A percentile compares a stretch with the other conserved stretches of the same genome.
phyloP scores from a whole-genome alignment of 1,140 invertebrate species.

The Drosophila sucinea region DNA sequence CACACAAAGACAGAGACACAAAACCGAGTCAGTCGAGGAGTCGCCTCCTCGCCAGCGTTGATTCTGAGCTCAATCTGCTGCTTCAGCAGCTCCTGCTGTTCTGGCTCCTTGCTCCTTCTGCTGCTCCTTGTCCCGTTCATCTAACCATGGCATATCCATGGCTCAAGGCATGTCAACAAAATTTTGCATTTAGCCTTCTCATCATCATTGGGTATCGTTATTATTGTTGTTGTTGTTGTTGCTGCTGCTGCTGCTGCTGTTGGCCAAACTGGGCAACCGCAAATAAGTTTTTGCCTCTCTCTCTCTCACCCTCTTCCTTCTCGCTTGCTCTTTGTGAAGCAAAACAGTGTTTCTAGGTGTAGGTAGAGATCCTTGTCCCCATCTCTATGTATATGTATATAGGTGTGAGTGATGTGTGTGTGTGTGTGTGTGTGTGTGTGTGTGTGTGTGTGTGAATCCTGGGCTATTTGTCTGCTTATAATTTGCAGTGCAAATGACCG shows the following conservation, averaged over 20 bases:
- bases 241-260: background rate
- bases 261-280: conserved; percentile 57
- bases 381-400: conserved; percentile 4
- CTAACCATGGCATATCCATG: conserved; percentile 41
- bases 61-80: background rate
- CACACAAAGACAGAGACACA: background rate
- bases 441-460: conserved; percentile 20
- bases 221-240: background rate
- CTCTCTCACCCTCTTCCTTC: background rate
- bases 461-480: conserved; percentile 63
- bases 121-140: background rate
- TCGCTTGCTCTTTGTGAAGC: conserved; percentile 39
- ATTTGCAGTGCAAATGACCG: conserved; percentile 62
- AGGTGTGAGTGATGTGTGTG: background rate
- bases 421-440: conserved; percentile 6
- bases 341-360: conserved; percentile 43
- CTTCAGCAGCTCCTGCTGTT: conserved; percentile 2
- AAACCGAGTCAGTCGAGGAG: background rate
- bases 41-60: background rate
- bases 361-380: conserved; percentile 26
- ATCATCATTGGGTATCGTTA: conserved; percentile 9
- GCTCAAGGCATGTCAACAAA: conserved; percentile 51
- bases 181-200: conserved; percentile 50
- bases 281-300: conserved; percentile 61
- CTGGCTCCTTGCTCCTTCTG: background rate